These are phyloP conservation scores for Typhlichthys subterraneus DNA, from an alignment of 2,797 vertebrate genomes.

Conservation along the genomic window DNA sequence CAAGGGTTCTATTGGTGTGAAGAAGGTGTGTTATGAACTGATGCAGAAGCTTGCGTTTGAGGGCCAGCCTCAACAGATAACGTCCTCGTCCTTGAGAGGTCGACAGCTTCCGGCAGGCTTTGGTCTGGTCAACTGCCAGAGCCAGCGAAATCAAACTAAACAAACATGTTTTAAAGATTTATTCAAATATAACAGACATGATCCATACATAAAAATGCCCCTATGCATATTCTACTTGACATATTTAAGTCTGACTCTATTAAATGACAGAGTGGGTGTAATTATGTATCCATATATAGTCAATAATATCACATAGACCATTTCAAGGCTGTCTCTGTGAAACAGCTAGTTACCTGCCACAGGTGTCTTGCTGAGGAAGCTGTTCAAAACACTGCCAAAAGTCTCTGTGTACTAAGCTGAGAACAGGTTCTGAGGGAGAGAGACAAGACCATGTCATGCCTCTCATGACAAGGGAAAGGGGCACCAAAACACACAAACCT, in stretches of 20 bases:
- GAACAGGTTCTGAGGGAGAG: conserved; percentile 74
- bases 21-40: conserved; percentile 73
- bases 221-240: too few relatives aligned
- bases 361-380: conserved; percentile 70
- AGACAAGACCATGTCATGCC: not conserved
- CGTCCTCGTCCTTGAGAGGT: conserved; percentile 82
- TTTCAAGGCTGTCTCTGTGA: not conserved
- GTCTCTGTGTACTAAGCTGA: conserved; percentile 82
- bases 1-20: conserved; percentile 69
- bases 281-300: not conserved
- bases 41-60: conserved; percentile 75
- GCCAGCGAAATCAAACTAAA: conserved; percentile 74
- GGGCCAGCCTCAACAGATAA: conserved; percentile 79
- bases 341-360: conserved; percentile 68
- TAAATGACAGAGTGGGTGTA: not conserved
- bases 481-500: conserved; percentile 13
- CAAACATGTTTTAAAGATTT: too few relatives aligned
- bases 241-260: too few relatives aligned
- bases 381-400: conserved; percentile 87
- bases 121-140: conserved; percentile 70
- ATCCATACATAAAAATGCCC: too few relatives aligned
- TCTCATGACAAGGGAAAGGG: not conserved
- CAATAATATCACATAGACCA: too few relatives aligned
- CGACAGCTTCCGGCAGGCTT: conserved; percentile 69
- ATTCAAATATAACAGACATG: too few relatives aligned